Evolutionary conservation across 2,888 invertebrate genomes (phyloP).

Genomic region (Yponomeuta cagnagella): DNA sequence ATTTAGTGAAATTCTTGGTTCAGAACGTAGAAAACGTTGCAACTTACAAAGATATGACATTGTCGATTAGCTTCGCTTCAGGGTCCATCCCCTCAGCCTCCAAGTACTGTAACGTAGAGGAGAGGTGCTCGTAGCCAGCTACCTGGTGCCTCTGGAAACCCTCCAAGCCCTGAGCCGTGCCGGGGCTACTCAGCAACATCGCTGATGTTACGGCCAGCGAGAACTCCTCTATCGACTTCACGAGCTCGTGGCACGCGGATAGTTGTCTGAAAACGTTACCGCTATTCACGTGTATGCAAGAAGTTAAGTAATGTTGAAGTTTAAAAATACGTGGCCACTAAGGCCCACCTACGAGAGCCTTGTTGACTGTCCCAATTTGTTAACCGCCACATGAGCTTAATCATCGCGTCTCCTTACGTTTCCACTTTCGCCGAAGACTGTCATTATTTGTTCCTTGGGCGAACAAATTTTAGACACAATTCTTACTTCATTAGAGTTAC

Average conservation of each 20-base stretch:
- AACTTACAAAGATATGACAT: constrained; percentile 39
- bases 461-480: no score
- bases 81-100: constrained; percentile 36
- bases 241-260: constrained; percentile 46
- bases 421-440: no score
- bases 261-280: constrained; percentile 38
- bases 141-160: constrained; percentile 35
- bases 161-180: constrained; percentile 22
- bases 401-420: no score
- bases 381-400: no score
- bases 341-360: no score
- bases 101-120: constrained; percentile 41
- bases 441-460: no score
- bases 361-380: no score
- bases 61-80: constrained; percentile 32
- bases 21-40: not conserved
- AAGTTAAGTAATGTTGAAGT: no score
- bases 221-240: constrained; percentile 47
- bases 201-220: constrained; percentile 22
- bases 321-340: no score
- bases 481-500: no score
- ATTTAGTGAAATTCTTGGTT: not conserved
- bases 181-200: constrained; percentile 24
- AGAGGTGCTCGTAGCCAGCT: constrained; percentile 39
- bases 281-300: no score